Base-by-base conservation (phyloP, 2,797 vertebrate species). In the Silurus lanzhouensis region DNA sequence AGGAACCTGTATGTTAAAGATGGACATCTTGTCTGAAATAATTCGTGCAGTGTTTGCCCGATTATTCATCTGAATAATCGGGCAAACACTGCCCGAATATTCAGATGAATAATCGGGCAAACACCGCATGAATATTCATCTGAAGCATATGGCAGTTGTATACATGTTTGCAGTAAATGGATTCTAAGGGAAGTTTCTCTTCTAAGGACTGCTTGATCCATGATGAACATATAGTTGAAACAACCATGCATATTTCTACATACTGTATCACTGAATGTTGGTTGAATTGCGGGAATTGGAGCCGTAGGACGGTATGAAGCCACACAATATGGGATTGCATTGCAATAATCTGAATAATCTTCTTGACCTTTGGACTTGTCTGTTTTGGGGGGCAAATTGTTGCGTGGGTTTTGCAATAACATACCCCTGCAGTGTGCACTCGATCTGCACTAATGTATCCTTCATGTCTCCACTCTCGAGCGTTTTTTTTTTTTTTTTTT, bases 301-400 rank as follows among this genome's bases (percentile, higher is more conserved):
- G 19, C 1, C 44, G 3, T 14, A 44, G 6, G 20, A n/a, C 52
- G 25, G 2, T 38, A 61, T 78, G 31, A 38, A 63, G 77, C n/a
- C 22, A 27, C 61, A 81, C 48, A 63, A 27, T 19, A 25, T 67
- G 63, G 19, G 31, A 19, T 58, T 61, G 76, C 52, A 61, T 27
- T 57, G 52, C 27, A 31, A n/a, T 57, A 44, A n/a, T 12, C 5
- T 27, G 25, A 77, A 60, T 17, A 25, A n/a, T n/a, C 46, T 55
- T 2, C n/a, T 8, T 63, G 66, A 67, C 79, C 79, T 81, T 81
- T 81, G 79, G 79, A 67, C 79, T 67, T n/a, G 9, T 14, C 31
- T 81, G 12, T 67, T 64, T 19, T 63, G 15, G n/a, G 60, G 12
- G 20, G 22, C 13, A 44, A n/a, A 38, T 76, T 31, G 22, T 64